Evolutionary conservation across 2,888 invertebrate species (phyloP).

Genomic region (Latrodectus hesperus): DNA sequence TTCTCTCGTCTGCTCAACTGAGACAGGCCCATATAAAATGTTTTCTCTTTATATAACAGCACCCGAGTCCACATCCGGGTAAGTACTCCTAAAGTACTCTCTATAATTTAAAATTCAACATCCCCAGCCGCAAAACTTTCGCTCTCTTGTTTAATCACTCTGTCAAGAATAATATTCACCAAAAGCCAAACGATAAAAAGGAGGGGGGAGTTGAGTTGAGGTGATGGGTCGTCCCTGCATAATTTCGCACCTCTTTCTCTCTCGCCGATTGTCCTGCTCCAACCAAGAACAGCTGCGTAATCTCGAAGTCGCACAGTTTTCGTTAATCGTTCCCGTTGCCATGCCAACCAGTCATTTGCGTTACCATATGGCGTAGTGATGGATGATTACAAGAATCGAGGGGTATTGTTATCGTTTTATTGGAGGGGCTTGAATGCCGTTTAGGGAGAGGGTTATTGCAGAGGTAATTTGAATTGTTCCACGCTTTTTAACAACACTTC

Average conservation of each 20-base stretch:
- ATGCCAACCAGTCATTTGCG: conserved; percentile 51
- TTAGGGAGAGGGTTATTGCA: conserved; percentile 7
- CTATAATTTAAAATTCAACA: conserved; percentile 69
- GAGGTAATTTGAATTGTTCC: conserved; percentile 50
- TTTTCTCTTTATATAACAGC: neutral
- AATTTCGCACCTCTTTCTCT: conserved; percentile 26
- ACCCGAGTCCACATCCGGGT: neutral
- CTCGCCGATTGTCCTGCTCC: conserved; percentile 13
- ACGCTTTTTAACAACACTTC: neutral
- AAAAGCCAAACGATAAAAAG: conserved; percentile 18
- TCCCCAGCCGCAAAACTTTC: conserved; percentile 30
- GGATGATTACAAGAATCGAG: conserved; percentile 27
- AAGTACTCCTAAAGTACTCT: conserved; percentile 59
- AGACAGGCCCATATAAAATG: conserved; percentile 8
- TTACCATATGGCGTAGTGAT: conserved; percentile 55
- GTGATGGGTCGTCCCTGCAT: conserved; percentile 23
- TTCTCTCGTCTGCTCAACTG: conserved; percentile 6
- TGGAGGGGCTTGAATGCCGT: conserved; percentile 28
- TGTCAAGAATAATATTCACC: conserved; percentile 31
- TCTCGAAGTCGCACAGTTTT: conserved; percentile 40
- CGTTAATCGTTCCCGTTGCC: conserved; percentile 57
- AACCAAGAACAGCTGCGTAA: conserved; percentile 19
- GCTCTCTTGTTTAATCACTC: conserved; percentile 47
- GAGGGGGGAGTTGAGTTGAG: conserved; percentile 35
- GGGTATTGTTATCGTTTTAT: conserved; percentile 52